phyloP scores from a whole-genome alignment of 2,888 invertebrate genomes.

The Machimus rusticus region DNA sequence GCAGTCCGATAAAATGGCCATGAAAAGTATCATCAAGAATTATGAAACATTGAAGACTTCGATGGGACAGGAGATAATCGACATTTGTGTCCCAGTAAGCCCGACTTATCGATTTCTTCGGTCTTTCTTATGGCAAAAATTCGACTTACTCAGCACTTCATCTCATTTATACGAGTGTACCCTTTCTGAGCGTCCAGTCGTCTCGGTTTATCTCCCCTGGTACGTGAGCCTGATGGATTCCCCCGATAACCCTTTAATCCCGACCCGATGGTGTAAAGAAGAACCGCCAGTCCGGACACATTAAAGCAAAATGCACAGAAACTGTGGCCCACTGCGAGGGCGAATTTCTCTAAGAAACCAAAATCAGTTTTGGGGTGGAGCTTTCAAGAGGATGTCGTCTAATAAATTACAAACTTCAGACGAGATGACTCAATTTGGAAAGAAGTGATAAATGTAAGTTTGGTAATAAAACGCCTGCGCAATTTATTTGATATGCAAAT shows the following conservation, averaged over 20 bases:
- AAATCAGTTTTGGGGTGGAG: neutral
- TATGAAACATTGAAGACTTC: constrained; percentile 12
- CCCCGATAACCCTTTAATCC: neutral
- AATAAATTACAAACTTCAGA: neutral
- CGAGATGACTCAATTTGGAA: neutral
- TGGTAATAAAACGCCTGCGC: neutral
- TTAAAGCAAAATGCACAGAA: neutral
- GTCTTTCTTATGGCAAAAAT: neutral
- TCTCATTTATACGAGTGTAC: neutral
- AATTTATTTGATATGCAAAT: constrained; percentile 16
- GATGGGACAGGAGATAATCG: neutral
- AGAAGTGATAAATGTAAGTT: neutral
- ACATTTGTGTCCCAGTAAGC: neutral
- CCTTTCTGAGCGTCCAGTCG: neutral
- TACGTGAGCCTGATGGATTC: constrained; percentile 1
- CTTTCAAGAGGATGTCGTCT: neutral
- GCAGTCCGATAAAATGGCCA: neutral
- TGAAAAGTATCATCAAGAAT: neutral
- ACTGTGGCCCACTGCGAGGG: neutral
- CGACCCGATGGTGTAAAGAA: neutral
- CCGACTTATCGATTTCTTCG: neutral
- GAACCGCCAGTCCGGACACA: neutral
- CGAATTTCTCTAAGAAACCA: neutral
- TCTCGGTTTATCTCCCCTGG: neutral
- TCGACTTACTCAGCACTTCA: constrained; percentile 3